Percentiles rank a stretch among this genome's conserved stretches.
Evolutionary conservation across 2,113 vertebrate genomes (phyloP).

Genomic region (Trogon melanurus): DNA sequence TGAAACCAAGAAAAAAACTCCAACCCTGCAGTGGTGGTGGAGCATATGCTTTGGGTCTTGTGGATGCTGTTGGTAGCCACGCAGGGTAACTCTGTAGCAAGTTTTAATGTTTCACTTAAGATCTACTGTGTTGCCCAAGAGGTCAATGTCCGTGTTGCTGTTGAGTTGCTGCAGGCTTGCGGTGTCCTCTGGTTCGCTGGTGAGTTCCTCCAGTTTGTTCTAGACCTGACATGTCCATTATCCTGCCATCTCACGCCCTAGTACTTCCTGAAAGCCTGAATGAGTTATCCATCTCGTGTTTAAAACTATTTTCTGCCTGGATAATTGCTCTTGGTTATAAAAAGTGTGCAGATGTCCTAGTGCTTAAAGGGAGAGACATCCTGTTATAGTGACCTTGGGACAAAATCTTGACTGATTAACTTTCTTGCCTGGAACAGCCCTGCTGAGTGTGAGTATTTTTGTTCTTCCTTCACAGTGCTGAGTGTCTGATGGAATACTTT

Average conservation of each 20-base stretch:
- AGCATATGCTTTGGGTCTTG: not conserved
- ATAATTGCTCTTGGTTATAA: not conserved
- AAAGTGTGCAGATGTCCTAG: not conserved
- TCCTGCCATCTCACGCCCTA: not conserved
- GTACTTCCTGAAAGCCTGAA: not conserved
- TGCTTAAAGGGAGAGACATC: not conserved
- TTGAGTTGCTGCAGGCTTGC: not conserved
- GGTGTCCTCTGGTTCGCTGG: not conserved
- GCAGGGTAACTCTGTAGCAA: not conserved
- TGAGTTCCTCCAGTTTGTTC: not conserved
- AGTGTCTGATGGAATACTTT: not conserved
- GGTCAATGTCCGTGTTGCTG: rapidly evolving
- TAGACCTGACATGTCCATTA: not conserved
- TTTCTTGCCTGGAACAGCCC: conserved; percentile 24
- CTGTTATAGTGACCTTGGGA: conserved; percentile 10
- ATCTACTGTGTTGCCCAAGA: not conserved
- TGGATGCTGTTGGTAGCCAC: not conserved
- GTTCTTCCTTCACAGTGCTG: not conserved
- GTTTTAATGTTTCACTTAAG: not conserved
- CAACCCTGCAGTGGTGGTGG: rapidly evolving
- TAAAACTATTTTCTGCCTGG: not conserved
- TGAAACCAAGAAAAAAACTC: not conserved
- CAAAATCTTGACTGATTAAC: conserved; percentile 21
- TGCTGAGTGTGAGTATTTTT: conserved; percentile 13
- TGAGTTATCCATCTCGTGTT: not conserved